Base-by-base conservation (phyloP, 2,888 invertebrate genomes). In the Drosophila incognita region DNA sequence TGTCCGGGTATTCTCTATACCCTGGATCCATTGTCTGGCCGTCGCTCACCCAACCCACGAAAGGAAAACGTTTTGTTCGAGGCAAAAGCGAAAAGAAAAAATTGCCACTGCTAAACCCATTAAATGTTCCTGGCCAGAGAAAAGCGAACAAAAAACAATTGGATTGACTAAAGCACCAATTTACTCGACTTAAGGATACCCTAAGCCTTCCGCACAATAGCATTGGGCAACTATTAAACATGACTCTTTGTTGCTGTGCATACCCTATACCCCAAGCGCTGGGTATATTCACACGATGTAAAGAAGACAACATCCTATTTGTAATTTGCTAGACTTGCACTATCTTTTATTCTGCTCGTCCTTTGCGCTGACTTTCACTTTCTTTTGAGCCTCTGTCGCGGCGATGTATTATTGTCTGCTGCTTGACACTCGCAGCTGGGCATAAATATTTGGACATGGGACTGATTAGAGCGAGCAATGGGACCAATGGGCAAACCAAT, bases 391-490 rank as follows among this genome's bases (percentile, higher is more conserved):
- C 38, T 24, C 53, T 24, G 35, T n/a, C 36, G 36, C 24, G 2
- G 46, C 46, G 15, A 46, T 13, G 35, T 54, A 48, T 67, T 57
- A 61, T 78, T 68, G 51, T 58, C 49, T 46, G 52, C 21, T 48
- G 58, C 56, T 77, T 64, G 74, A 82, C 77, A 82, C 74, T 52
- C 29, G 35, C 21, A 40, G 54, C 33, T 21, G 75, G 63, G 57
- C 62, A 76, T 81, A 87, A 88, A 88, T 88, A 89, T 89, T 90
- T 89, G 87, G 64, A 79, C 88, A 74, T 72, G 67, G 72, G 84
- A 81, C 79, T 84, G 89, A 89, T 89, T 89, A 89, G 84, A 74
- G 81, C 57, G 42, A 42, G 29, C 59, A 66, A 54, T 69, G 63
- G 46, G 63, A 70, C 51, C 54, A 46, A 59, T 36, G 67, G 72